phyloP scores from a whole-genome alignment of 1,140 invertebrate species.

The Bombus vancouverensis region DNA sequence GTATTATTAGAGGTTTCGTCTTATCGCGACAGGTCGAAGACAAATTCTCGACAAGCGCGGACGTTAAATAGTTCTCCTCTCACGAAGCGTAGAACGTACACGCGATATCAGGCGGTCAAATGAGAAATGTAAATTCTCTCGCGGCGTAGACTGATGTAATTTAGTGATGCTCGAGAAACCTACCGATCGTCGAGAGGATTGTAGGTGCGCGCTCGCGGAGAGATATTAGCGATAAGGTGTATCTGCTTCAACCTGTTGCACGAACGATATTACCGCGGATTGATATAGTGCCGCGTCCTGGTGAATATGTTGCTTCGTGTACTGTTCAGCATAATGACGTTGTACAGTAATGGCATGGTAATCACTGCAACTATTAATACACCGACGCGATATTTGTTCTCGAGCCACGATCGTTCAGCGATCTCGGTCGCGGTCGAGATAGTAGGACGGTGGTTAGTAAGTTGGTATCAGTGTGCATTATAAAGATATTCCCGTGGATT shows the following conservation, averaged over 20 bases:
- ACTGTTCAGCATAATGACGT: conserved; percentile 67
- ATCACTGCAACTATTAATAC: conserved; percentile 67
- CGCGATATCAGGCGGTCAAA: conserved; percentile 18
- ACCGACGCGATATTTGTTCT: conserved; percentile 64
- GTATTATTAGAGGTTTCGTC: neutral
- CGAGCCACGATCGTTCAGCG: conserved; percentile 50
- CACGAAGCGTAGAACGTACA: conserved; percentile 14
- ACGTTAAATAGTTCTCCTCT: conserved; percentile 25
- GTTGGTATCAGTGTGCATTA: conserved; percentile 23
- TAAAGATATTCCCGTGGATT: neutral
- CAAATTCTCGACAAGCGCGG: conserved; percentile 39
- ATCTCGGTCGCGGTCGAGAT: conserved; percentile 43
- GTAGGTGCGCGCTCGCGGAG: conserved; percentile 44
- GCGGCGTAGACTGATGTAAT: conserved; percentile 49
- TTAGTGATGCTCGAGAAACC: conserved; percentile 61
- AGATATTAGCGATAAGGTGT: conserved; percentile 69
- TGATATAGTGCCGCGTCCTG: conserved; percentile 66
- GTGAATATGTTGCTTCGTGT: conserved; percentile 66
- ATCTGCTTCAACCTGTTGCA: conserved; percentile 65
- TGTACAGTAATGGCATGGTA: conserved; percentile 67
- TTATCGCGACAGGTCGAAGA: conserved; percentile 31
- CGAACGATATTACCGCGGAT: conserved; percentile 62
- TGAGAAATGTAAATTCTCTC: conserved; percentile 55
- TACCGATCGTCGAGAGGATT: conserved; percentile 57
- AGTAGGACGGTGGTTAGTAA: neutral